Evolutionary conservation across 2,797 vertebrate genomes (phyloP).

Genomic region (Megalops cyprinoides): DNA sequence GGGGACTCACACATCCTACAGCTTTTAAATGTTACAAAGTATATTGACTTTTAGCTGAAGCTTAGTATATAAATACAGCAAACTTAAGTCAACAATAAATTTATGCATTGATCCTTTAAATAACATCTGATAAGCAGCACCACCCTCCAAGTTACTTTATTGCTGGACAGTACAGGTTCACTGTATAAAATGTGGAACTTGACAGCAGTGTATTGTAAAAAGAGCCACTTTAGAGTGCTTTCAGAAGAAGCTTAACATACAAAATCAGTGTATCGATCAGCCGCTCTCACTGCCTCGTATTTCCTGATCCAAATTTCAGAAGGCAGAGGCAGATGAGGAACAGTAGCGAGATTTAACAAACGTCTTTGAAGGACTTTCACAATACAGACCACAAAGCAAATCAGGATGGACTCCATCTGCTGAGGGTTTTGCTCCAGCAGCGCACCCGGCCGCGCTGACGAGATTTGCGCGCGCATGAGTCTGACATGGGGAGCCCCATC

Average conservation of each 20-base stretch:
- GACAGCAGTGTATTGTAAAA: neutral
- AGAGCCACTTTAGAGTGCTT: no score
- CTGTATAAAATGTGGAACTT: neutral
- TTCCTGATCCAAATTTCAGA: neutral
- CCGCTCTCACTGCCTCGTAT: no score
- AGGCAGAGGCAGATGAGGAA: neutral
- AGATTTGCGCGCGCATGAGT: constrained; percentile 57
- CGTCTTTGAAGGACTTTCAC: constrained; percentile 2
- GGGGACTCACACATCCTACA: constrained; percentile 59
- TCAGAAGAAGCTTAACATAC: neutral
- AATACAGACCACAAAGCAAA: neutral
- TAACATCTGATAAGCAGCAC: neutral
- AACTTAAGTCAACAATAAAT: neutral
- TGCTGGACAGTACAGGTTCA: neutral
- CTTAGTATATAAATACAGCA: constrained; percentile 31
- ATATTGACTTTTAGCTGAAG: constrained; percentile 39
- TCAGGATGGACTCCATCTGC: constrained; percentile 40
- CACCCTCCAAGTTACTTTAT: neutral
- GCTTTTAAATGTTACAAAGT: constrained; percentile 42
- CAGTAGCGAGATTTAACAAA: neutral
- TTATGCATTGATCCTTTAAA: neutral
- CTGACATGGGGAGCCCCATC: constrained; percentile 39
- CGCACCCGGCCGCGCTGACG: constrained; percentile 51
- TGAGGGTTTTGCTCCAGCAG: constrained; percentile 66
- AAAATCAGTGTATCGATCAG: no score